Base-by-base conservation (phyloP, 2,113 vertebrate species). In the Melanerpes formicivorus region DNA sequence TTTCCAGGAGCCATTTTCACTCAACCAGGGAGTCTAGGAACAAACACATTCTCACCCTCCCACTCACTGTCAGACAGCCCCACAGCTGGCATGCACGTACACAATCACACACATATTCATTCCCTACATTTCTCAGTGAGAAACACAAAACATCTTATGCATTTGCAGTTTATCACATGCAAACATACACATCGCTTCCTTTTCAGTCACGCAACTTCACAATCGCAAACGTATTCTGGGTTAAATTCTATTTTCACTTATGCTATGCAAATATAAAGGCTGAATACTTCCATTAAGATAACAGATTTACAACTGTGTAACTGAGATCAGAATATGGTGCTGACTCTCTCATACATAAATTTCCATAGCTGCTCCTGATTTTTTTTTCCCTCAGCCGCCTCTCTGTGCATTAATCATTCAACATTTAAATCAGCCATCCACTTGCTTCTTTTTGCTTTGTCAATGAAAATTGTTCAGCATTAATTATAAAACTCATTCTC, bases 401-500 rank as follows among this genome's bases (percentile, higher is more conserved):
- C 96, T 89, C 85, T 23, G 23, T 44, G 87, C 65, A 76, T 97
- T 96, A 97, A 96, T 97, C 96, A 94, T 91, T 85, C 76, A 89
- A 75, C 81, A 94, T 95, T 93, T 95, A 96, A 94, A 96, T 96
- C 93, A 95, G 94, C 90, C 90, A 94, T 95, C 90, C 88, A 94
- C 89, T 77, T 56, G 64, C 62, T 83, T 79, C 90, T 93, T 96
- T 97, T 90, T 95, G 92, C 96, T 97, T 97, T 97, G 96, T 98
- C 97, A 97, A 80, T 96, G 96, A 96, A 97, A 97, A 97, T 55
- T 66, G 91, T 73, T 96, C 95, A 96, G 93, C 96, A 82, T 97
- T 97, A 92, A 96, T 97, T 96, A 96, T 95, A 95, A 96, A 96
- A 92, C 94, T 95, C 93, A 96, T 95, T 97, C 90, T 96, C 90